Percentiles rank a stretch among this genome's conserved stretches.
phyloP scores from a whole-genome alignment of 2,888 invertebrate species.

The Ornithoptera priamus region DNA sequence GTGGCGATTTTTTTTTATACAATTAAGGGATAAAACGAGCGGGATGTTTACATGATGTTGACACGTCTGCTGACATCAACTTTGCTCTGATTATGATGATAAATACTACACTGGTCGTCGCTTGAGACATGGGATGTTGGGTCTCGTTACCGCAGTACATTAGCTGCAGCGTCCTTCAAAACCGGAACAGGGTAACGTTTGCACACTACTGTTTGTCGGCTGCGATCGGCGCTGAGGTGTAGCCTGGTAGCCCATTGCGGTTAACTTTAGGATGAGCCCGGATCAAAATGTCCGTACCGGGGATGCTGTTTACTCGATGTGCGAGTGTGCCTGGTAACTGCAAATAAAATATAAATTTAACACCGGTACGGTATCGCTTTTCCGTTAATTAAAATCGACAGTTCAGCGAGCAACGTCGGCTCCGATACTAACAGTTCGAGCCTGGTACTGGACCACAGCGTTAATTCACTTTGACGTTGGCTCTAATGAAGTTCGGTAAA shows the following conservation, averaged over 20 bases:
- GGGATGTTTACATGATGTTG: too few species aligned
- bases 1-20: too few species aligned
- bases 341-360: background rate
- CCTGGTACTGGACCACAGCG: background rate
- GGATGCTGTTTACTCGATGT: background rate
- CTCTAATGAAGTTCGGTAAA: background rate
- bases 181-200: too few species aligned
- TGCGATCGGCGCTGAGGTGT: too few species aligned
- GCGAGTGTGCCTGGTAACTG: background rate
- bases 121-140: too few species aligned
- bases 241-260: background rate
- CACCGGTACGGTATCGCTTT: background rate
- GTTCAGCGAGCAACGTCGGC: background rate
- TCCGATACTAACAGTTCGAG: background rate
- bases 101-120: too few species aligned
- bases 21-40: too few species aligned
- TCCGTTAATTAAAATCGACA: constrained; percentile 1
- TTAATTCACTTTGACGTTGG: background rate
- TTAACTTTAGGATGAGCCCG: background rate
- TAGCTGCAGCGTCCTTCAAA: too few species aligned
- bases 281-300: background rate
- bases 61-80: too few species aligned
- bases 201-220: too few species aligned
- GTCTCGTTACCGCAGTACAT: too few species aligned
- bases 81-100: too few species aligned